Evolutionary conservation across 2,113 vertebrate species (phyloP).

Genomic region (Oceanodroma tethys): DNA sequence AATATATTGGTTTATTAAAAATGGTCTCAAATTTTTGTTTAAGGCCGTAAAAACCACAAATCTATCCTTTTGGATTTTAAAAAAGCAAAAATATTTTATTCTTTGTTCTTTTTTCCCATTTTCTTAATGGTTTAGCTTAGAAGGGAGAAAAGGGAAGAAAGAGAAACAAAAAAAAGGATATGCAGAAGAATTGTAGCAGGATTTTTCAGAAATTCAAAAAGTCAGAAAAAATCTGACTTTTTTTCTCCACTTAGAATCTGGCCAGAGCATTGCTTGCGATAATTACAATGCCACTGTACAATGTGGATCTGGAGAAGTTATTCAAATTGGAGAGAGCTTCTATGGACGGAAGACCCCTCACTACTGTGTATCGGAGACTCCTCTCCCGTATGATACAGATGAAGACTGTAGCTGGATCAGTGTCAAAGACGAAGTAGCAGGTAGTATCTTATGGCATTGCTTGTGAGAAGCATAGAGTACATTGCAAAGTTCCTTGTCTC

Average conservation of each 20-base stretch:
- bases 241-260: conserved; percentile 66
- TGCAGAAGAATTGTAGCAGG: not conserved
- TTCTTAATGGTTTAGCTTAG: not conserved
- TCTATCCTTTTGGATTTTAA: not conserved
- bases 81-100: not conserved
- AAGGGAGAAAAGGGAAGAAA: not conserved
- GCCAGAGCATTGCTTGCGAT: conserved; percentile 81
- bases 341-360: conserved; percentile 84
- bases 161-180: not conserved
- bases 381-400: not conserved
- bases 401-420: conserved; percentile 85
- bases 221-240: not conserved
- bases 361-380: conserved; percentile 73
- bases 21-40: not conserved
- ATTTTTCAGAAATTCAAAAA: not conserved
- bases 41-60: not conserved
- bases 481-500: not conserved
- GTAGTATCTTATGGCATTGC: conserved; percentile 56
- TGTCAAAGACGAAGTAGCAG: conserved; percentile 81
- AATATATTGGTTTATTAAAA: not conserved
- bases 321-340: conserved; percentile 84
- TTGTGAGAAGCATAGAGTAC: not conserved
- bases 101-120: not conserved
- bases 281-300: conserved; percentile 82
- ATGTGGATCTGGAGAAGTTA: conserved; percentile 87